Evolutionary conservation across 2,888 invertebrate genomes (phyloP).

Genomic region (Toxonevra muliebris): DNA sequence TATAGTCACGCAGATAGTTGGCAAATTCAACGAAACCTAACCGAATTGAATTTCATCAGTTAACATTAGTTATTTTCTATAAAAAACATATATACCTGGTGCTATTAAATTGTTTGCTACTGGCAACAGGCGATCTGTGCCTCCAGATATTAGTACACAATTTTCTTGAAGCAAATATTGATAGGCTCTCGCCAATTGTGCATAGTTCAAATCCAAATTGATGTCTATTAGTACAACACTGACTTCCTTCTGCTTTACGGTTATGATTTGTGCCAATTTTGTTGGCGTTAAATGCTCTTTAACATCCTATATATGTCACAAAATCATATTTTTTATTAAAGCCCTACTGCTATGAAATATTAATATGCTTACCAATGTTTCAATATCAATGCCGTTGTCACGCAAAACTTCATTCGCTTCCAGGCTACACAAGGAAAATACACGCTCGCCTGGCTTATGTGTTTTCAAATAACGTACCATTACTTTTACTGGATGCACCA

Average conservation of each 20-base stretch:
- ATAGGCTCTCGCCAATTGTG: conserved; percentile 63
- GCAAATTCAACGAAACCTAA: conserved; percentile 40
- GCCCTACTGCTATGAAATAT: no score
- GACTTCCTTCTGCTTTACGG: conserved; percentile 44
- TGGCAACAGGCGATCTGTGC: conserved; percentile 57
- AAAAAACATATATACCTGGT: conserved; percentile 47
- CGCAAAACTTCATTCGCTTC: conserved; percentile 58
- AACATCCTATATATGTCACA: no score
- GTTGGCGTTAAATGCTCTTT: no score
- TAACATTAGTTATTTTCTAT: conserved; percentile 2
- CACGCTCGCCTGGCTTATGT: conserved; percentile 63
- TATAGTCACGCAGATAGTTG: conserved; percentile 48
- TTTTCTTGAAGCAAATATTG: conserved; percentile 64
- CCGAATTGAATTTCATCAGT: background rate
- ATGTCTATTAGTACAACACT: conserved; percentile 67
- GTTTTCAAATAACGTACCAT: conserved; percentile 65
- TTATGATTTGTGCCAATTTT: background rate
- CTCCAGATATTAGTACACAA: conserved; percentile 63
- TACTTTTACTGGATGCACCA: conserved; percentile 65
- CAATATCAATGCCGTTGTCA: conserved; percentile 63
- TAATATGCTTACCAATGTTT: conserved; percentile 55
- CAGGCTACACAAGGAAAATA: conserved; percentile 62
- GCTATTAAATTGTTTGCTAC: conserved; percentile 51
- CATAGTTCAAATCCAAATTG: conserved; percentile 63
- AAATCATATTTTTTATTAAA: no score